Evolutionary conservation across 2,113 vertebrate genomes (phyloP).

Genomic region (Atherinomorus stipes): DNA sequence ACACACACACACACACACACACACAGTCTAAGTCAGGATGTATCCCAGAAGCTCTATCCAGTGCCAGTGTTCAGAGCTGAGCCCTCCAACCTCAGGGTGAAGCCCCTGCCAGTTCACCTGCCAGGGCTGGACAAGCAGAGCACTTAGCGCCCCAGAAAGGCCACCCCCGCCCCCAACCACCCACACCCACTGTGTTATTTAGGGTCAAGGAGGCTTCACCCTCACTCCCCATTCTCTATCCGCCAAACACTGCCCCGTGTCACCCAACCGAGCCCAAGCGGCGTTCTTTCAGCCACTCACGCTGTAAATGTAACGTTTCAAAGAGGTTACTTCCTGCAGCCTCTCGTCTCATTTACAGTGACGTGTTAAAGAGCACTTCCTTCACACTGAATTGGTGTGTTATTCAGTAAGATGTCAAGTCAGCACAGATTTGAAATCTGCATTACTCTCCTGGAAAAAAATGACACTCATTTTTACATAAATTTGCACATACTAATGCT

Average conservation of each 20-base stretch:
- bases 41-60: slow-evolving; percentile 53
- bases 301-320: slow-evolving; percentile 35
- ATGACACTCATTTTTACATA: slow-evolving; percentile 13
- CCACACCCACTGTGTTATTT: slow-evolving; percentile 55
- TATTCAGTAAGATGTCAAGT: slow-evolving; percentile 11
- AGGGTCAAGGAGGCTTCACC: slow-evolving; percentile 79
- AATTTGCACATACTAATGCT: slow-evolving; percentile 7
- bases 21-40: slow-evolving; percentile 52
- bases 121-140: slow-evolving; percentile 78
- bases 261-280: slow-evolving; percentile 52
- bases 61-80: slow-evolving; percentile 64
- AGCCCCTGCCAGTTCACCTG: slow-evolving; percentile 83
- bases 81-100: slow-evolving; percentile 80
- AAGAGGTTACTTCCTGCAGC: slow-evolving; percentile 46
- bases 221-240: slow-evolving; percentile 42
- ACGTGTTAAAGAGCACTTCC: slow-evolving; percentile 33
- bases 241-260: slow-evolving; percentile 58
- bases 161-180: slow-evolving; percentile 54
- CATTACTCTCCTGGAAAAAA: slow-evolving; percentile 13
- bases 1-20: slow-evolving; percentile 26
- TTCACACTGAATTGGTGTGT: slow-evolving; percentile 13
- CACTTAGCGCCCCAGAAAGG: slow-evolving; percentile 73
- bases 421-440: slow-evolving; percentile 16
- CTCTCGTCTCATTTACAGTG: slow-evolving; percentile 39
- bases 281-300: slow-evolving; percentile 43